Conservation (phyloP, 2,888 invertebrate species). For the Caenorhabditis auriculariae region DNA sequence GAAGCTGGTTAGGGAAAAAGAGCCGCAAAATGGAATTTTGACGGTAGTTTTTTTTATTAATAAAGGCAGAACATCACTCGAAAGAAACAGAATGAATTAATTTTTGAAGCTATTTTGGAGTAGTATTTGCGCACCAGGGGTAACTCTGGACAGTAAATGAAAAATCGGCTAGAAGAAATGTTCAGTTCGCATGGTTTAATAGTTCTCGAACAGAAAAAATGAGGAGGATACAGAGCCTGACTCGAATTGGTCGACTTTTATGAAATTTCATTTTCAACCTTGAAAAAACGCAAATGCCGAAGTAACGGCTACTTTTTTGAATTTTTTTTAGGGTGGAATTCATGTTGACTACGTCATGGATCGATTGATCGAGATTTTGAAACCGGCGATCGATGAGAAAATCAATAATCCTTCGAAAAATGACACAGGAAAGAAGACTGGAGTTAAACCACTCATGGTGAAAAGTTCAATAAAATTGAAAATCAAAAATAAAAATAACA, state of each 20-base stretch:
- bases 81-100: not conserved
- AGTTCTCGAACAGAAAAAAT: too few species aligned
- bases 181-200: too few species aligned
- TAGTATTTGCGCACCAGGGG: too few species aligned
- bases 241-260: not conserved
- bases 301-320: not conserved
- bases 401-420: too few species aligned
- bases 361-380: conserved; percentile 80
- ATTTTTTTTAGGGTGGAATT: conserved; percentile 75
- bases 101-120: too few species aligned
- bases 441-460: conserved; percentile 84
- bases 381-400: conserved; percentile 77
- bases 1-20: conserved; percentile 66
- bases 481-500: conserved; percentile 31
- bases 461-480: conserved; percentile 2
- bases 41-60: not conserved
- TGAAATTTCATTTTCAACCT: too few species aligned
- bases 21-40: too few species aligned
- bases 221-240: too few species aligned
- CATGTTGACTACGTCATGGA: conserved; percentile 93
- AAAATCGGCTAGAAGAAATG: not conserved
- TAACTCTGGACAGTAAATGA: too few species aligned
- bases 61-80: not conserved
- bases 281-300: not conserved
- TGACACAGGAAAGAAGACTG: conserved; percentile 81